phyloP scores from a whole-genome alignment of 2,113 vertebrate species.

The Cettia cetti region DNA sequence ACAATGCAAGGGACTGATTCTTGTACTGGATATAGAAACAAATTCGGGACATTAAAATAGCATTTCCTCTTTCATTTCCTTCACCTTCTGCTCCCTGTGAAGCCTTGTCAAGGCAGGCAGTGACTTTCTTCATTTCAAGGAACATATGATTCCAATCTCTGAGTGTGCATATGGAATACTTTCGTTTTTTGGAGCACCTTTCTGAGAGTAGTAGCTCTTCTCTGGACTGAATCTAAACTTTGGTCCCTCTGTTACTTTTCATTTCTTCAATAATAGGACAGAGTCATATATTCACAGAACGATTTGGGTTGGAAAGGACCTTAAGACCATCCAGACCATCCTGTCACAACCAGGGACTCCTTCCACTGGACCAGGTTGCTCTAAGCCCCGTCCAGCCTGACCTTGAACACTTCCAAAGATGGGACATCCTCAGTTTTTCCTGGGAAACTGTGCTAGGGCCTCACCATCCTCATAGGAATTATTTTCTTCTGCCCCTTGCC shows the following conservation, averaged over 20 bases:
- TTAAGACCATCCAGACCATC: no score
- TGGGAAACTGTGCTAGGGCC: background rate
- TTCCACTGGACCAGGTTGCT: background rate
- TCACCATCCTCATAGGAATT: background rate
- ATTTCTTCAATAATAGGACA: background rate
- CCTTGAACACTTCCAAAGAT: background rate
- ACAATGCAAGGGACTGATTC: background rate
- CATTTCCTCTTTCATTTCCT: background rate
- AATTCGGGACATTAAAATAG: background rate
- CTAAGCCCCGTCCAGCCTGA: background rate
- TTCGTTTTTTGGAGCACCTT: background rate
- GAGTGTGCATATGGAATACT: background rate
- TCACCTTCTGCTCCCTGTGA: background rate
- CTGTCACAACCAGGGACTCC: background rate
- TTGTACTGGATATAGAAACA: background rate
- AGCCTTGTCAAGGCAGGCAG: background rate
- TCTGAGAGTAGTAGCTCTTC: background rate
- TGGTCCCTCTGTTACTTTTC: background rate
- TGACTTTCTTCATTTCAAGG: background rate
- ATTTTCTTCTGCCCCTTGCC: background rate
- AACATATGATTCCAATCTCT: background rate
- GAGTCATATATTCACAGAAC: background rate
- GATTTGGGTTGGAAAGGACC: background rate
- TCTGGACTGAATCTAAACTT: background rate
- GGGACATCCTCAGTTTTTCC: background rate